Evolutionary conservation across 2,113 vertebrate genomes (phyloP).

Genomic region (Murina feae): DNA sequence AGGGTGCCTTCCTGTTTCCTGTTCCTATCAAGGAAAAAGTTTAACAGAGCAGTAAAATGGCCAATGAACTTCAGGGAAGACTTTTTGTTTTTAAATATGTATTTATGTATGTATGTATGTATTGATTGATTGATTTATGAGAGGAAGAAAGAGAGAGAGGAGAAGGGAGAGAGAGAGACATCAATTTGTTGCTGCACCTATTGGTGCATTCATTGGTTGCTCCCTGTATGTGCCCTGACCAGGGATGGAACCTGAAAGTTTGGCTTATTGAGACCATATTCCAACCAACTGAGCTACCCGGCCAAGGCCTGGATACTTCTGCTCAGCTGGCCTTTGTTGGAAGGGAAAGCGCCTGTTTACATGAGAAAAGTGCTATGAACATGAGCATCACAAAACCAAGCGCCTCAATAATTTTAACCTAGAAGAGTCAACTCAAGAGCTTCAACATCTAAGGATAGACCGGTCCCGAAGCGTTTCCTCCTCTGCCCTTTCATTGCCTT

Average conservation of each 20-base stretch:
- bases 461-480: constrained; percentile 91
- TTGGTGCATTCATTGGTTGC: neutral
- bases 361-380: neutral
- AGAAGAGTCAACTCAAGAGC: constrained; percentile 22
- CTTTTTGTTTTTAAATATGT: neutral
- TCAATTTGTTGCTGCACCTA: neutral
- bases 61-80: neutral
- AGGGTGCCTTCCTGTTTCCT: neutral
- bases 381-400: neutral
- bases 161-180: neutral
- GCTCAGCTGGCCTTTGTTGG: neutral
- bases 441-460: constrained; percentile 85
- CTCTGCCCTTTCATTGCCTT: constrained; percentile 81
- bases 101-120: no score
- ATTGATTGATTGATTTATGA: no score
- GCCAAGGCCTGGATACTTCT: neutral
- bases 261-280: neutral
- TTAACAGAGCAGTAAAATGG: neutral
- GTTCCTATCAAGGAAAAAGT: neutral
- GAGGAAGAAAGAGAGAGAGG: no score
- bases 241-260: neutral
- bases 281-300: neutral
- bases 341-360: neutral
- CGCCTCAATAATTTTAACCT: neutral
- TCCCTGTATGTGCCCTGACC: neutral